phyloP scores from a whole-genome alignment of 2,113 vertebrate genomes.

The Salvator merianae region DNA sequence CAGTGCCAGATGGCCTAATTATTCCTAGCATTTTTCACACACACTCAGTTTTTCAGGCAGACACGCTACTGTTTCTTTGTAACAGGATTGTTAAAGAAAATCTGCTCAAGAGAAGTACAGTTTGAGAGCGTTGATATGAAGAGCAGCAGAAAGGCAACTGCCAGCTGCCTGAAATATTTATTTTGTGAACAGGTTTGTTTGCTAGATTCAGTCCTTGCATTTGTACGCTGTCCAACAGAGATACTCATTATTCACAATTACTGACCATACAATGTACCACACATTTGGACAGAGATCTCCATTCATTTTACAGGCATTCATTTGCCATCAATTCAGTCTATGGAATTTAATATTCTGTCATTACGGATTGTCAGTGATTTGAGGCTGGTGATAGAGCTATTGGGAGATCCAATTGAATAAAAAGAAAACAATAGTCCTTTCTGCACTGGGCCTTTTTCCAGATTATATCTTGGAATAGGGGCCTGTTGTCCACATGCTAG shows the following conservation, averaged over 20 bases:
- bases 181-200: background rate
- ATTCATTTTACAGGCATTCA: background rate
- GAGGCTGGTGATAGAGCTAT: background rate
- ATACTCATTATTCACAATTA: slow-evolving; percentile 11
- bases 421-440: no score
- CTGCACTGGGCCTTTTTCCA: no score
- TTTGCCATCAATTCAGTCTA: background rate
- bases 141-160: background rate
- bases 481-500: no score
- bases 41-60: slow-evolving; percentile 36
- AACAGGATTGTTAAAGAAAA: slow-evolving; percentile 31
- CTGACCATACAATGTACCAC: background rate
- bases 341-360: background rate
- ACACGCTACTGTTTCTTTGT: slow-evolving; percentile 41
- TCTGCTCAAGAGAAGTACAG: slow-evolving; percentile 34
- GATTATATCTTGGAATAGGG: no score
- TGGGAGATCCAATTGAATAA: background rate
- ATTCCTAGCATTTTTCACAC: slow-evolving; percentile 36
- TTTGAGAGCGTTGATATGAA: background rate
- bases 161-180: slow-evolving; percentile 3
- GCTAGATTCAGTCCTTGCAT: background rate
- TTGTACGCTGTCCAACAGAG: background rate
- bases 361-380: background rate
- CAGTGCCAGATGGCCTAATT: slow-evolving; percentile 37
- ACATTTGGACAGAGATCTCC: background rate